Conservation (phyloP, 2,113 vertebrate genomes). For the Marmota monax region DNA sequence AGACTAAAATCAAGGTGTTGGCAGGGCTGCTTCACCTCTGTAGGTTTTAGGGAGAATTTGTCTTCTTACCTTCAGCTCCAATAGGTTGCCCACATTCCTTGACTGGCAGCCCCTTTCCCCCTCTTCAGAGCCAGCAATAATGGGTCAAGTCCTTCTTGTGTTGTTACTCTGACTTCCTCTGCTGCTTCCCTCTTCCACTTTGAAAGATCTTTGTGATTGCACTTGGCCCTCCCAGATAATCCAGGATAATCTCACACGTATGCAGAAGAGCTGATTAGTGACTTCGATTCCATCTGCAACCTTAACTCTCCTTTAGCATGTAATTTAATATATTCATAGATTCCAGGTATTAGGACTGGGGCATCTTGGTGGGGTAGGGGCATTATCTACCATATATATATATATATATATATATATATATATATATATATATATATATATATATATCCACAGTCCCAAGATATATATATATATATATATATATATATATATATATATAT, state of each 20-base stretch:
- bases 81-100: neutral
- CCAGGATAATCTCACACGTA: neutral
- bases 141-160: neutral
- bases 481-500: too few relatives aligned
- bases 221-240: neutral
- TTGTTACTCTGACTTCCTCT: neutral
- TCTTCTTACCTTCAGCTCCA: neutral
- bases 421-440: too few relatives aligned
- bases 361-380: neutral
- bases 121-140: neutral
- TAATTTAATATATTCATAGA: neutral
- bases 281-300: neutral
- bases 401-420: too few relatives aligned
- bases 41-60: too few relatives aligned
- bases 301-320: neutral
- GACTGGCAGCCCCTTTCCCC: neutral
- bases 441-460: too few relatives aligned
- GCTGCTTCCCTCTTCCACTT: neutral
- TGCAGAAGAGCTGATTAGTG: neutral
- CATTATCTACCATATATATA: neutral
- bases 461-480: too few relatives aligned
- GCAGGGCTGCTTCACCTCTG: neutral
- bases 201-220: neutral
- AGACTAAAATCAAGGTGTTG: neutral
- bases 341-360: neutral